Evolutionary conservation across 1,140 invertebrate genomes (phyloP), one percentile per base, ranked within the genome.

Genomic region (Pygmarrhopalites habei): DNA sequence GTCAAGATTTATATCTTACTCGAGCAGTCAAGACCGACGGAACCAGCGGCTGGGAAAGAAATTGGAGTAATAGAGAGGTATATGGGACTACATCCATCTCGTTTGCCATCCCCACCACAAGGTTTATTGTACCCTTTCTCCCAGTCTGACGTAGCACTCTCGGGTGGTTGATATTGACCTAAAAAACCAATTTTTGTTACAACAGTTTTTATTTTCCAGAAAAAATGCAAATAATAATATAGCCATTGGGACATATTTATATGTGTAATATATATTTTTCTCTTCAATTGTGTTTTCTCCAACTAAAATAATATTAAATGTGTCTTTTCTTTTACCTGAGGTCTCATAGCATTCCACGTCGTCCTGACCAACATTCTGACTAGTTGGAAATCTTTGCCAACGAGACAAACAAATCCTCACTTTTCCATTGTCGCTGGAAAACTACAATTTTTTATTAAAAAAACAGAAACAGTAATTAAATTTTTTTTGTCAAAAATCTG

Each of bases 1-100:
- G 29, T 41, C 53, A 35, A 56, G 29, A 41, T 56, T 56, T 41
- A 39, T 39, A 56, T 56, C 53, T 39, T 56, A 56, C 30, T 32
- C 3, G 17, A 4, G 35, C 29, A 56, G 23, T 30, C 28, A 35
- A 35, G 26, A 3, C 4, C 10, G 10, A 14, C 25, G 28, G 49
- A 52, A 17, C 49, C 25, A 14, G 28, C 23, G 53, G 14, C 23
- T 35, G 26, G 19, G 12, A 14, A 39, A 17, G 53, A 19, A 39
- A 56, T 56, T 41, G 53, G 53, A 56, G 30, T 39, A 41, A 56
- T 35, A 7, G 26, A 56, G 35, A 39, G 30, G 30, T 35, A 56
- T 39, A 56, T 56, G n/a, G 53, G 53, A 41, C 29, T 21, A 28
- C 53, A 56, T 7, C 51, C 51, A 3, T 7, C 5, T 19, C 51